Conservation (phyloP, 2,797 vertebrate species). For the Chromobotia macracanthus region DNA sequence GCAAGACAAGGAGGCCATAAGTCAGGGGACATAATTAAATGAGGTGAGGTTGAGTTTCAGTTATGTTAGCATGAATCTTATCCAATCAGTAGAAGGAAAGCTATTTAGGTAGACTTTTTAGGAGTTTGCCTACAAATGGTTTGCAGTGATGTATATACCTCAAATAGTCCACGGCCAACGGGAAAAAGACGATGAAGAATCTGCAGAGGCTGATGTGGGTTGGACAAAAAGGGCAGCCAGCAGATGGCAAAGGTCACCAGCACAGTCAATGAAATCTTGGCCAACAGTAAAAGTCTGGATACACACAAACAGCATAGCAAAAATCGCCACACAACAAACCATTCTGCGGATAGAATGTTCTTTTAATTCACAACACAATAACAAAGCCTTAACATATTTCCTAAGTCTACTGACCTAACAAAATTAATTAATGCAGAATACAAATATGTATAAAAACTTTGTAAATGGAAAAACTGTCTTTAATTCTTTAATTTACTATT, state of each 20-base stretch:
- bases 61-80: neutral
- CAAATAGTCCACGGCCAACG: slow-evolving; percentile 92
- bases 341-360: neutral
- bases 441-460: no score
- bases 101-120: neutral
- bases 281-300: slow-evolving; percentile 79
- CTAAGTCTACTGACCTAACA: no score
- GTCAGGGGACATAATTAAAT: no score
- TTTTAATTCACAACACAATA: neutral
- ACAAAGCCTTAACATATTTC: no score
- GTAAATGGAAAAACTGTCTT: neutral
- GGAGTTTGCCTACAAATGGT: neutral
- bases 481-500: neutral
- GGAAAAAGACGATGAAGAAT: slow-evolving; percentile 94
- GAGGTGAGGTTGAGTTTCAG: neutral
- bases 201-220: slow-evolving; percentile 83
- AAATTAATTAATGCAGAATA: neutral
- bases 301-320: slow-evolving; percentile 19
- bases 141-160: slow-evolving; percentile 75
- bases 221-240: slow-evolving; percentile 92
- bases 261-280: slow-evolving; percentile 84
- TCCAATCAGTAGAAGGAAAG: neutral
- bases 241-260: slow-evolving; percentile 87
- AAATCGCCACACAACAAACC: neutral
- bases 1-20: no score